Evolutionary conservation across 2,888 invertebrate species (phyloP), one percentile per base, ranked within the genome.

Genomic region (Cryptocephalus moraei): DNA sequence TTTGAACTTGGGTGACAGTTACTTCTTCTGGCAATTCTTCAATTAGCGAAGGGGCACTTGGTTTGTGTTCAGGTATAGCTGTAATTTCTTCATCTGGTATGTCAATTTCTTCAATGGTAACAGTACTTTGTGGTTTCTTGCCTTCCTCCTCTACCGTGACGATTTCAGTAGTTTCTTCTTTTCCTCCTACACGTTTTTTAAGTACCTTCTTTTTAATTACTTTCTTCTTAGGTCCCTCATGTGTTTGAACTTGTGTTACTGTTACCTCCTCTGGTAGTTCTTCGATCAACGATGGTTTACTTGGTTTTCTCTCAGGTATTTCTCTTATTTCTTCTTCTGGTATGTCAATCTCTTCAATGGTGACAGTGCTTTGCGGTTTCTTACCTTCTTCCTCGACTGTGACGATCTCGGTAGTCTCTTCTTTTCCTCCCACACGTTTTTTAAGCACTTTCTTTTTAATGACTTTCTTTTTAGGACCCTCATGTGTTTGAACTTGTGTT

Each of bases 381-480:
- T 62, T 59, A 8, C 62, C 62, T 51, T 63, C 62, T 49, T 57
- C 53, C 47, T 64, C 62, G 40, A 66, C 59, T 8, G 56, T 57
- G 13, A 64, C 58, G 11, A 65, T 64, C 31, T 65, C 49, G 0
- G 66, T 66, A 39, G 53, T 58, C 44, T 62, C 62, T 53, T 66
- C 60, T 52, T 62, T 62, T 12, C 54, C 58, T 41, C 66, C 68
- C 46, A 64, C 63, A 8, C 60, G 63, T 54, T 66, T 69, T 49
- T 64, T 63, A 38, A 70, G 64, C 8, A 62, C 57, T 45, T 63
- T 59, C 39, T 65, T 69, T 53, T 67, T 72, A n/a, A 62, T 61
- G 10, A 45, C 56, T 52, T 45, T 63, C 49, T 57, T 52, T 31
- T 56, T 54, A 9, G 50, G 54, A 6, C 50, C 57, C 46, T 57